Conservation (phyloP, 2,888 invertebrate species). For the Sipha maydis region DNA sequence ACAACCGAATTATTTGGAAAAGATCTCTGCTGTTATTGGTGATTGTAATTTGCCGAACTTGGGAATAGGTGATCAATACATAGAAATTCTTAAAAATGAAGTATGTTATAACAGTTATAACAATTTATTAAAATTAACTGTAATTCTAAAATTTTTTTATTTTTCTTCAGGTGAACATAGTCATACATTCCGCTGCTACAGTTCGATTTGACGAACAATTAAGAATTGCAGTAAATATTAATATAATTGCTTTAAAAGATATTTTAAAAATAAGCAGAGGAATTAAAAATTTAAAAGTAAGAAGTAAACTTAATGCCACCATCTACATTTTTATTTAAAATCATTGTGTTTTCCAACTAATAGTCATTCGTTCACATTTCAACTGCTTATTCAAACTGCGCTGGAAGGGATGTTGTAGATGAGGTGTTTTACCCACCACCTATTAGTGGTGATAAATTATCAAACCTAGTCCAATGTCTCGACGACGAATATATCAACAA, state of each 20-base stretch:
- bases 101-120: slow-evolving; percentile 10
- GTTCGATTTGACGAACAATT: slow-evolving; percentile 87
- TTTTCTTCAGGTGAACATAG: slow-evolving; percentile 70
- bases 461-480: slow-evolving; percentile 62
- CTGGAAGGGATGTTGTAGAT: slow-evolving; percentile 61
- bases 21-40: slow-evolving; percentile 76
- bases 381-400: slow-evolving; percentile 64
- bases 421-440: slow-evolving; percentile 64
- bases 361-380: slow-evolving; percentile 64
- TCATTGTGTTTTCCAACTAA: too few relatives aligned
- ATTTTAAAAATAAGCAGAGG: slow-evolving; percentile 77
- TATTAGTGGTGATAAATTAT: slow-evolving; percentile 61
- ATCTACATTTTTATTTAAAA: background rate
- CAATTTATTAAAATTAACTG: background rate
- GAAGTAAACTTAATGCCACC: background rate
- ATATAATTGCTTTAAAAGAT: slow-evolving; percentile 80
- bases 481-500: slow-evolving; percentile 62
- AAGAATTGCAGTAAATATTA: slow-evolving; percentile 79
- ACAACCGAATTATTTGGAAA: slow-evolving; percentile 73
- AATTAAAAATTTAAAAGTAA: slow-evolving; percentile 77
- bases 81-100: slow-evolving; percentile 70
- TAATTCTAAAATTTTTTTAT: background rate
- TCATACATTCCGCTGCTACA: slow-evolving; percentile 93
- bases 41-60: slow-evolving; percentile 76
- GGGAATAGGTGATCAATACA: slow-evolving; percentile 73